Conservation (phyloP, 1,140 invertebrate genomes). For the Sitobion miscanthi region DNA sequence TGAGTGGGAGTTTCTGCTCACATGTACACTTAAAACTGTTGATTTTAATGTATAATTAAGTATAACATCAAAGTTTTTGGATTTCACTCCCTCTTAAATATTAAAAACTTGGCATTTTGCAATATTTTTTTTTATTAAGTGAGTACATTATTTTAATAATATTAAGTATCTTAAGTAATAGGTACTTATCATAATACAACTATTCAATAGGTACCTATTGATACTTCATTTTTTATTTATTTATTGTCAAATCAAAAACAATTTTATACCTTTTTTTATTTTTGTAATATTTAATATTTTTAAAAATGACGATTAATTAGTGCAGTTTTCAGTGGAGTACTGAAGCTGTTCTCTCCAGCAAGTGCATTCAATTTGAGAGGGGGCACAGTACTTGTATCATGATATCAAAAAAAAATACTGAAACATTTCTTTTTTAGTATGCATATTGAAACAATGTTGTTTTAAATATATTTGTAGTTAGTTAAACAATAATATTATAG, state of each 20-base stretch:
- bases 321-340: no score
- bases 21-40: not conserved
- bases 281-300: not conserved
- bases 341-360: no score
- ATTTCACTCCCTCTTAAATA: not conserved
- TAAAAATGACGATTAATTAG: not conserved
- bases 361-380: not conserved
- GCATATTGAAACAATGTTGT: no score
- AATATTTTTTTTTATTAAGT: not conserved
- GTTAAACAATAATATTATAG: no score
- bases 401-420: not conserved
- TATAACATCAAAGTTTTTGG: not conserved
- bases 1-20: constrained; percentile 2
- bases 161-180: not conserved
- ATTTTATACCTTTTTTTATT: not conserved
- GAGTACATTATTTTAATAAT: not conserved
- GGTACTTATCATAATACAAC: not conserved
- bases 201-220: not conserved
- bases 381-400: not conserved
- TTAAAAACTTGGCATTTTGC: not conserved
- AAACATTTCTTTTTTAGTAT: no score
- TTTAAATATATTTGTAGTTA: no score
- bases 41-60: not conserved
- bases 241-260: not conserved
- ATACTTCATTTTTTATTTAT: not conserved